Conservation (phyloP, 2,888 invertebrate genomes). For the Brachynemurus nebulosus region DNA sequence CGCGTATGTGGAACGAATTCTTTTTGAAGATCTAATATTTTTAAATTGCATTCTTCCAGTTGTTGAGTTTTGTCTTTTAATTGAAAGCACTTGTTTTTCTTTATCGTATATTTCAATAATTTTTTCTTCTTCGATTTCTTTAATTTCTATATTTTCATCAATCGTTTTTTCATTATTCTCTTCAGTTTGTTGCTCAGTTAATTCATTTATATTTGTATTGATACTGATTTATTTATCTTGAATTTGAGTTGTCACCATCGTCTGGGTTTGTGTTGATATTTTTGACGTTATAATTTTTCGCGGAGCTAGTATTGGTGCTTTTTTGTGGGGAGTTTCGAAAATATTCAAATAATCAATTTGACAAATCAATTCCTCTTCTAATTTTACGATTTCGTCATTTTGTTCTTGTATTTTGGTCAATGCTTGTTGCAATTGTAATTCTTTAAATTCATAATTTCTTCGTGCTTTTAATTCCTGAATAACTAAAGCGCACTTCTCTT, state of each 20-base stretch:
- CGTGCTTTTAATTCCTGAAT: constrained; percentile 25
- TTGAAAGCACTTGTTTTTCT: constrained; percentile 30
- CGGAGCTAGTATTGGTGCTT: neutral
- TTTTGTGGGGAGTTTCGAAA: neutral
- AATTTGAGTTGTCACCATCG: neutral
- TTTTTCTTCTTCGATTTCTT: neutral
- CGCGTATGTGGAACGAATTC: no score
- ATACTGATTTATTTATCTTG: neutral
- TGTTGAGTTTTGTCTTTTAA: constrained; percentile 31
- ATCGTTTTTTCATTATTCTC: neutral
- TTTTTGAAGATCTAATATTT: constrained; percentile 28
- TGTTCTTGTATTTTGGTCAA: constrained; percentile 25
- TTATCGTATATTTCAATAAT: constrained; percentile 24
- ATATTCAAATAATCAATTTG: neutral
- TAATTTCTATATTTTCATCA: neutral
- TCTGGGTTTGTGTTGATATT: neutral
- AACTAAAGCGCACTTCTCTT: constrained; percentile 25
- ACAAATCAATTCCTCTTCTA: constrained; percentile 35
- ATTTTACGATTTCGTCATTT: constrained; percentile 32
- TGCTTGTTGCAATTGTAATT: constrained; percentile 27
- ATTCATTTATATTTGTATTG: neutral
- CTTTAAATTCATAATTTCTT: constrained; percentile 27
- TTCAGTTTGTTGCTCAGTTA: neutral
- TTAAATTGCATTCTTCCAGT: constrained; percentile 28
- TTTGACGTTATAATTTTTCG: neutral